A percentile compares a stretch with the other conserved stretches of the same genome.
These are phyloP conservation scores for Orchesellides sinensis DNA, from an alignment of 2,888 invertebrate genomes.

Conservation along the genomic window DNA sequence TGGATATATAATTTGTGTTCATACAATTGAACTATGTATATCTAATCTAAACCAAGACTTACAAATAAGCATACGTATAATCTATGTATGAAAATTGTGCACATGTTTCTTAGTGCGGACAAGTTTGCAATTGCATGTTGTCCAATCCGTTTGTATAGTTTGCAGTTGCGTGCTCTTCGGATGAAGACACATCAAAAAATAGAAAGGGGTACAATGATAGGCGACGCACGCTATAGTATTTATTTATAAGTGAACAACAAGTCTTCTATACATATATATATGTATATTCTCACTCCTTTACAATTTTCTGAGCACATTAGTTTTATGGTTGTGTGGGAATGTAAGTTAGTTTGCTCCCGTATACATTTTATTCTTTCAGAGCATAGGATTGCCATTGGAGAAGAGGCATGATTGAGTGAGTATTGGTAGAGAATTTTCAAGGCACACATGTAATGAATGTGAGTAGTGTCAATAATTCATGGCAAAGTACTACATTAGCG, in stretches of 20 bases:
- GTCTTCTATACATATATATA: background rate
- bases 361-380: background rate
- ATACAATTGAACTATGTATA: no score
- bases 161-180: slow-evolving; percentile 7
- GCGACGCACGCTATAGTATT: background rate
- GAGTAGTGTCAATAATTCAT: slow-evolving; percentile 67
- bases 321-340: background rate
- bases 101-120: no score
- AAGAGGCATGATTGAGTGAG: slow-evolving; percentile 32
- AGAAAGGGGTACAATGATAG: background rate
- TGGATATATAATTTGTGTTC: background rate
- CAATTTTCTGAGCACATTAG: background rate
- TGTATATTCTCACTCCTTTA: background rate
- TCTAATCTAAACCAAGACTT: no score
- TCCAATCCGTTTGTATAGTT: no score
- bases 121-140: background rate
- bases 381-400: background rate
- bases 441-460: slow-evolving; percentile 43
- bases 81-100: no score
- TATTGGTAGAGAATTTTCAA: slow-evolving; percentile 14
- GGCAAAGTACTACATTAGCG: slow-evolving; percentile 45
- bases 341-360: background rate
- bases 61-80: no score
- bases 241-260: background rate
- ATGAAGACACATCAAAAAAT: background rate